Evolutionary conservation across 2,113 vertebrate genomes (phyloP).

Genomic region (Ptyas mucosa): DNA sequence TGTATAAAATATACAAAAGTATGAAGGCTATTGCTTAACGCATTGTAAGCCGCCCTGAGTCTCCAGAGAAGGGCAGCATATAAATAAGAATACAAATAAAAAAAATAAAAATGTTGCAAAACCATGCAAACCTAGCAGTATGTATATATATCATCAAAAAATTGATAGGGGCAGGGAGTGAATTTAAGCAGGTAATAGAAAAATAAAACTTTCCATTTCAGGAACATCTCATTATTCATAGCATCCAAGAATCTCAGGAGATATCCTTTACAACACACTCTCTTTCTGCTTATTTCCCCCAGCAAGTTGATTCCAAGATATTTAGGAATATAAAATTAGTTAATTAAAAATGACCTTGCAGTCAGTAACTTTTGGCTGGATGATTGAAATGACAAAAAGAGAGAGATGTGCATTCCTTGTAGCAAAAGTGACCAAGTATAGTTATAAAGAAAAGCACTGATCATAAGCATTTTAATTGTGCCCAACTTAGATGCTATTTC

Average conservation of each 20-base stretch:
- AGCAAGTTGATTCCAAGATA: not conserved
- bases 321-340: not conserved
- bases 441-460: not conserved
- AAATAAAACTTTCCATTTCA: not conserved
- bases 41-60: too few relatives aligned
- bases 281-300: not conserved
- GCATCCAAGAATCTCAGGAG: not conserved
- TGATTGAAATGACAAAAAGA: not conserved
- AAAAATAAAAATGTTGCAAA: too few relatives aligned
- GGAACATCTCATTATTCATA: not conserved
- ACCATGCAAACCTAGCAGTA: not conserved
- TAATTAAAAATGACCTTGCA: slow-evolving; percentile 12
- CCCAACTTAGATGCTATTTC: not conserved
- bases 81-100: too few relatives aligned
- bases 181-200: not conserved
- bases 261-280: not conserved
- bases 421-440: not conserved
- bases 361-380: not conserved
- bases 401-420: not conserved
- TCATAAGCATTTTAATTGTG: not conserved
- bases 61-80: too few relatives aligned
- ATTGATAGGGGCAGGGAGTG: too few relatives aligned
- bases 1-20: too few relatives aligned
- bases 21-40: too few relatives aligned
- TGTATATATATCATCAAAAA: not conserved